Base-by-base conservation (phyloP, 2,797 vertebrate species). In the Cirrhinus mrigala region DNA sequence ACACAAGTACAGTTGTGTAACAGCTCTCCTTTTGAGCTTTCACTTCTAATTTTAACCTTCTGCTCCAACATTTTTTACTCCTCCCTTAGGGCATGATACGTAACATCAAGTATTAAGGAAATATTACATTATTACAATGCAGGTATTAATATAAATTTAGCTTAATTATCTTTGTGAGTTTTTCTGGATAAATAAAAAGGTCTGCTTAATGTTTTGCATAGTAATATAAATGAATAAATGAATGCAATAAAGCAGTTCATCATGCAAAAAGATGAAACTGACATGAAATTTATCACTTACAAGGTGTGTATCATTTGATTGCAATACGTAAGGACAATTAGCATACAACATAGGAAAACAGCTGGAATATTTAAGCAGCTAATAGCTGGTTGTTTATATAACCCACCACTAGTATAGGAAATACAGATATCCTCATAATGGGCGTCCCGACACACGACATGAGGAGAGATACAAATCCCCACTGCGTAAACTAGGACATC, bases 1-100 rank as follows among this genome's bases (percentile, higher is more conserved):
- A 85, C 62, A 83, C 83, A 64, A 16, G 64, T 12, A 0, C n/a
- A 37, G 76, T 90, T 92, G 86, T 82, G 46, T 90, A 91, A 92
- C 82, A 83, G 33, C 85, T 79, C 76, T 86, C 29, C 24, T 71
- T 76, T 48, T 44, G n/a, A 48, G 58, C 81, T 80, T 56, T 46
- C 20, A 22, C 12, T 20, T 66, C 37, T 64, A 20, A 14, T 37
- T 74, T 48, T 48, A 64, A 50, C 46, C 44, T 70, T 62, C 8
- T 37, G 27, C 44, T 52, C 58, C 60, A 62, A 24, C 4, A n/a
- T 16, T 44, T 44, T 60, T 40, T 24, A 18, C 29, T 56, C 20
- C 29, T 52, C 52, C 24, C 15, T 20, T 52, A 12, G 12, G 11
- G 69, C 22, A 44, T 24, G 69, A n/a, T 46, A 66, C 16, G 6